Evolutionary conservation across 2,113 vertebrate species (phyloP).

Genomic region (Manacus vitellinus): DNA sequence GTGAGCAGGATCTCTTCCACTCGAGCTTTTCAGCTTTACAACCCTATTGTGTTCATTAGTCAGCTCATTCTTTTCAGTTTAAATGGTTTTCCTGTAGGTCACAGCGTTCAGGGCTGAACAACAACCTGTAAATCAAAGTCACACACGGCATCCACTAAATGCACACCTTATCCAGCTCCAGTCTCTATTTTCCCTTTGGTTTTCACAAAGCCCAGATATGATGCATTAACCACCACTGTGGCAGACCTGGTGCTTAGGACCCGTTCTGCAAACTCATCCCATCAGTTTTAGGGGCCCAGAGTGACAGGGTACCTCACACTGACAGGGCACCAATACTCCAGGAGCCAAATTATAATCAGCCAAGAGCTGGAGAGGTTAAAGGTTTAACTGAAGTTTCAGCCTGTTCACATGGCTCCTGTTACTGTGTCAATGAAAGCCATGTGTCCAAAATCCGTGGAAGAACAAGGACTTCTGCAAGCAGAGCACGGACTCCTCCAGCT

Average conservation of each 20-base stretch:
- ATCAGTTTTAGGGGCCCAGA: neutral
- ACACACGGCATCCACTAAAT: neutral
- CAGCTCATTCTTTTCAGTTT: neutral
- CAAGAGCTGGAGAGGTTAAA: neutral
- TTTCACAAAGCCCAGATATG: neutral
- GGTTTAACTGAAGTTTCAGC: neutral
- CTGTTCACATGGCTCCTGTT: neutral
- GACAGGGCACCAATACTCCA: neutral
- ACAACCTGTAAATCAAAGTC: neutral
- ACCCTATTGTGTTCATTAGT: neutral
- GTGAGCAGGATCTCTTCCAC: neutral
- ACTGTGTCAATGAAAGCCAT: neutral
- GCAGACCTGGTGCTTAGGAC: neutral
- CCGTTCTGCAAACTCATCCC: neutral
- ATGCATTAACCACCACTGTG: fast-evolving
- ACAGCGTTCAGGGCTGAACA: slow-evolving; percentile 24
- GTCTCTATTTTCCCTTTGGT: neutral
- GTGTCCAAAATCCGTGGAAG: neutral
- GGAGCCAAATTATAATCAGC: neutral
- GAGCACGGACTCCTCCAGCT: neutral
- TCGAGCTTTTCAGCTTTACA: neutral
- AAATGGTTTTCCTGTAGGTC: slow-evolving; percentile 54
- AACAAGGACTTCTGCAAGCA: neutral
- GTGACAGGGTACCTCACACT: neutral
- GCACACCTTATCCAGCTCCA: neutral